These are phyloP conservation scores for Aegithalos caudatus DNA, from an alignment of 2,113 vertebrate species.

Conservation along the genomic window DNA sequence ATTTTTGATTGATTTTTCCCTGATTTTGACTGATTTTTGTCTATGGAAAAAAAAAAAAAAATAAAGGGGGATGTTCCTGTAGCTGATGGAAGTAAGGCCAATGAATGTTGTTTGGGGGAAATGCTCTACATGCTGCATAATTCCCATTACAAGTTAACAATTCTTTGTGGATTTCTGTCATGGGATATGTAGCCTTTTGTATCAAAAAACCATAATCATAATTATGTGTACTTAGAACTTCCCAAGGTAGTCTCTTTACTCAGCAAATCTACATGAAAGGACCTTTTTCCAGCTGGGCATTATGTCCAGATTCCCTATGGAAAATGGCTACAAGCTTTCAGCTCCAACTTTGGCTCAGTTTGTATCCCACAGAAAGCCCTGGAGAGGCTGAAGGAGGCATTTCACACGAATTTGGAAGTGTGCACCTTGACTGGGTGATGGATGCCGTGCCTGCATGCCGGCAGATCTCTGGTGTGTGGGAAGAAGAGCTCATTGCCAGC, in stretches of 20 bases:
- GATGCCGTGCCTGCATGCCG: neutral
- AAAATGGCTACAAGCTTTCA: neutral
- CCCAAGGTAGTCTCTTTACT: neutral
- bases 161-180: neutral
- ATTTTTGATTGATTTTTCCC: neutral
- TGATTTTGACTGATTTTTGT: neutral
- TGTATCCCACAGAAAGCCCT: neutral
- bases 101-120: neutral
- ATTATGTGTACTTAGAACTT: neutral
- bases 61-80: fast-evolving
- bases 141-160: neutral
- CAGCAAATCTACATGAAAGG: neutral
- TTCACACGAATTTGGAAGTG: neutral
- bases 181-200: neutral
- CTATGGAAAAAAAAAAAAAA: neutral
- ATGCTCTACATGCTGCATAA: neutral
- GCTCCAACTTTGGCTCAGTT: neutral
- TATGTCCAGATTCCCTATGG: neutral
- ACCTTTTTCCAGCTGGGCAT: neutral
- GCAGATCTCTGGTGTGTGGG: neutral
- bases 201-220: neutral
- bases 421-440: neutral
- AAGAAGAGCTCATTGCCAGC: neutral
- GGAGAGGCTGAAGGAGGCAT: neutral
- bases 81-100: neutral